Evolutionary conservation across 2,888 invertebrate species (phyloP), one percentile per base, ranked within the genome.

Genomic region (Caenorhabditis afra): DNA sequence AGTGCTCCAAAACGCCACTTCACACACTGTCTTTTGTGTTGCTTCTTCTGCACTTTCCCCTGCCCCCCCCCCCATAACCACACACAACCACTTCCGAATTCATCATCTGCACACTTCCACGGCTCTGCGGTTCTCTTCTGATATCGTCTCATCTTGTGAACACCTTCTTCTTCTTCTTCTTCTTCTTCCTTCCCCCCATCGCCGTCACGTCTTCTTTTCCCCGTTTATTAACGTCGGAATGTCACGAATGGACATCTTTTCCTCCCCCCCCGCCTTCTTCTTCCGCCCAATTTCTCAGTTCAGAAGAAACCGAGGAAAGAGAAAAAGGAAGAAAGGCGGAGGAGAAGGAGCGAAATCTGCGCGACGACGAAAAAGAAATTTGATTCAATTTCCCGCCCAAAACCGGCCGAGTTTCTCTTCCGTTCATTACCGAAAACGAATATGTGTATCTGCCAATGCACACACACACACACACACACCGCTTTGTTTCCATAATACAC

Each of bases 131-230:
- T n/a, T n/a, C n/a, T n/a, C n/a, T n/a, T n/a, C n/a, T n/a, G n/a
- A n/a, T n/a, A n/a, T n/a, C n/a, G n/a, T n/a, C n/a, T n/a, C n/a
- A n/a, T n/a, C n/a, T n/a, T n/a, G n/a, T n/a, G 29, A 65, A 53
- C 44, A 35, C 53, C 52, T 53, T 53, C 45, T 52, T 65, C n/a
- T n/a, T 44, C 29, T 44, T 53, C 44, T 52, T 45, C 44, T 65
- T 53, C 39, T n/a, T 18, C 5, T 64, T 39, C 22, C 14, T 12
- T 12, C 14, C 35, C 20, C 61, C 4, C 12, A 35, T 12, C 35
- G n/a, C 49, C 37, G 47, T 49, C 37, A 14, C 18, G 16, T 18
- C 39, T 39, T 8, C 11, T 18, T 37, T 20, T 59, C 18, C 10
- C 14, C 8, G 20, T 45, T 29, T 23, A 35, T 49, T 18, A 2